phyloP scores from a whole-genome alignment of 2,113 vertebrate genomes.

The Mobula hypostoma region DNA sequence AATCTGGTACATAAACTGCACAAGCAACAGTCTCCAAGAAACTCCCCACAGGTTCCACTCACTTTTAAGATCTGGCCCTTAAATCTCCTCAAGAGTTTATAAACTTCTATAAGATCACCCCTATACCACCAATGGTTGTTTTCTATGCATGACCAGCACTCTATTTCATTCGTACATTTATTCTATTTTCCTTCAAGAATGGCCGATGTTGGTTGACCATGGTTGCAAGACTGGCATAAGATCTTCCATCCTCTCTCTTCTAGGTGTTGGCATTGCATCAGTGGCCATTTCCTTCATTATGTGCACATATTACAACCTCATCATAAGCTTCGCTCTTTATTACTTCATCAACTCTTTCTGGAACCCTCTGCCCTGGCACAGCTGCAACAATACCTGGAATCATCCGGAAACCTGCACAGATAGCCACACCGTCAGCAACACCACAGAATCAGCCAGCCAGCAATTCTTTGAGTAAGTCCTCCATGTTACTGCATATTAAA shows the following conservation, averaged over 20 bases:
- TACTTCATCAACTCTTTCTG: slow-evolving; percentile 66
- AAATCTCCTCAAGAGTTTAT: too few relatives aligned
- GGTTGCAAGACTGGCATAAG: neutral
- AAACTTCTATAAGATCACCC: too few relatives aligned
- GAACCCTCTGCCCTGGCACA: slow-evolving; percentile 56
- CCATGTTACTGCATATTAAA: too few relatives aligned
- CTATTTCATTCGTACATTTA: neutral
- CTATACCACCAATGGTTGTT: neutral
- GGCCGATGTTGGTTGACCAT: too few relatives aligned
- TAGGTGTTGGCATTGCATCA: slow-evolving; percentile 62
- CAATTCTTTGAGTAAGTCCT: slow-evolving; percentile 60
- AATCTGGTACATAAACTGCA: too few relatives aligned
- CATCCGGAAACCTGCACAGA: slow-evolving; percentile 51
- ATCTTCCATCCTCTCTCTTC: neutral
- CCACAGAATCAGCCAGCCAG: slow-evolving; percentile 58
- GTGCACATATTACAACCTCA: slow-evolving; percentile 63
- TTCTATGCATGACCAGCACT: neutral
- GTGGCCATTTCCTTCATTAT: slow-evolving; percentile 67
- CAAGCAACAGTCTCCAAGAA: too few relatives aligned
- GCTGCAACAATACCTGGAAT: slow-evolving; percentile 68
- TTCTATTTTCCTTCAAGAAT: neutral
- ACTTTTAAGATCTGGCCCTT: too few relatives aligned
- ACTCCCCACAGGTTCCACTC: too few relatives aligned
- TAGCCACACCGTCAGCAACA: slow-evolving; percentile 48
- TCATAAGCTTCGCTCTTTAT: slow-evolving; percentile 64